These are phyloP conservation scores for Drosophila lacertosa DNA, from an alignment of 1,140 invertebrate species.

Conservation along the genomic window DNA sequence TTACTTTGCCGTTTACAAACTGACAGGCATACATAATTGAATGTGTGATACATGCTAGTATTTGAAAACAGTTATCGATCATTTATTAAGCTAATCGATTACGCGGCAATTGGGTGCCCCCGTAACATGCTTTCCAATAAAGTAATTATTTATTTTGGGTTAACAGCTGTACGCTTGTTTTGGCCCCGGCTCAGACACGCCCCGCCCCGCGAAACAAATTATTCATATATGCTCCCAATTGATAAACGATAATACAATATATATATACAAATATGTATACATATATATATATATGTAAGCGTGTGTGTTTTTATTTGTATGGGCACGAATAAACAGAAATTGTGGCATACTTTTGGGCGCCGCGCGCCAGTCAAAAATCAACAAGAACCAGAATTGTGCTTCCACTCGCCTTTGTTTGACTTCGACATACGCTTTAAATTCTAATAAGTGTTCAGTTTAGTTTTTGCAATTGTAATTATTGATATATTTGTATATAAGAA, in stretches of 20 bases:
- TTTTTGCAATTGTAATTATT: no score
- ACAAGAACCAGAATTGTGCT: neutral
- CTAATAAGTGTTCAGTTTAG: no score
- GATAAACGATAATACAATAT: slow-evolving; percentile 46
- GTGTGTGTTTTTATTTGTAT: neutral
- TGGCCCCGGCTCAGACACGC: neutral
- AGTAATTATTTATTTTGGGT: slow-evolving; percentile 53
- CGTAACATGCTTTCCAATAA: slow-evolving; percentile 45
- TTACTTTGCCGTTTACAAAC: no score
- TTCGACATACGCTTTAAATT: slow-evolving; percentile 7
- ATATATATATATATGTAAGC: neutral
- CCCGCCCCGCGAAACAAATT: slow-evolving; percentile 30
- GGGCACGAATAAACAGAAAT: slow-evolving; percentile 7
- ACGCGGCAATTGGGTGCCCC: slow-evolving; percentile 45
- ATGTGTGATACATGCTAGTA: neutral
- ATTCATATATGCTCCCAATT: slow-evolving; percentile 66
- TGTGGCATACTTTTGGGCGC: slow-evolving; percentile 59
- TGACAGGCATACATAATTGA: neutral
- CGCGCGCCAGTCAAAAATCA: neutral
- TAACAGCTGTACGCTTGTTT: slow-evolving; percentile 21
- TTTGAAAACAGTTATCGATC: slow-evolving; percentile 43
- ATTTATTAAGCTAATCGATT: slow-evolving; percentile 55
- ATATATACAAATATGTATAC: neutral
- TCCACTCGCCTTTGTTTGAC: neutral
- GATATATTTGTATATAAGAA: no score